Conservation (phyloP, 2,797 vertebrate genomes). For the Thalassophryne amazonica region DNA sequence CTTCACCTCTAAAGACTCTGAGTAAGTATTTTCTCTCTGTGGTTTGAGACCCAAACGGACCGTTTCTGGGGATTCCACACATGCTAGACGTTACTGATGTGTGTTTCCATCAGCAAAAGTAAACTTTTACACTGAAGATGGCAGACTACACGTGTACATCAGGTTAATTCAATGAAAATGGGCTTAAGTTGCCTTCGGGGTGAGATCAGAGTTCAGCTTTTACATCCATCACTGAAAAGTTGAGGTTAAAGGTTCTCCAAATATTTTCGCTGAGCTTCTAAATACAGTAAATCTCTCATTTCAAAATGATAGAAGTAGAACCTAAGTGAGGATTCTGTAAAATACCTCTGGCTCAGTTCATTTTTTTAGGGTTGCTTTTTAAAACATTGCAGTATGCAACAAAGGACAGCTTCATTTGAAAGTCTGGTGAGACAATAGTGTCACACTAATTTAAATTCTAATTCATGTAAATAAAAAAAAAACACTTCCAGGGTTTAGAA, state of each 20-base stretch:
- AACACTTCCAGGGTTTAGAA: too few species aligned
- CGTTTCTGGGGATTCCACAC: conserved; percentile 19
- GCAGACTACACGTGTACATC: conserved; percentile 13
- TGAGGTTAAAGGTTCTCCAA: conserved; percentile 48
- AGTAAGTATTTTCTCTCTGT: conserved; percentile 26
- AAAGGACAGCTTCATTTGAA: too few species aligned
- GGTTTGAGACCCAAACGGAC: conserved; percentile 43
- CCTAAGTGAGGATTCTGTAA: neutral
- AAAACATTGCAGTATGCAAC: too few species aligned
- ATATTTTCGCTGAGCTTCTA: conserved; percentile 20
- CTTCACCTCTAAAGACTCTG: conserved; percentile 39
- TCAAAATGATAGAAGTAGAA: neutral
- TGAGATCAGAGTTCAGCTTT: conserved; percentile 8
- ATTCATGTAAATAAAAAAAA: too few species aligned
- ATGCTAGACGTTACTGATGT: conserved; percentile 31
- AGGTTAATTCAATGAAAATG: conserved; percentile 49
- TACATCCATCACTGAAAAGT: neutral
- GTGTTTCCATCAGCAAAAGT: conserved; percentile 29
- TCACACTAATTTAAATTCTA: too few species aligned
- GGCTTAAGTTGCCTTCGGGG: conserved; percentile 26
- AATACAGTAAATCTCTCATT: conserved; percentile 28
- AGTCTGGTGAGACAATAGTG: too few species aligned
- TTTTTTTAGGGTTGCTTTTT: too few species aligned
- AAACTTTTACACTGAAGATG: conserved; percentile 4
- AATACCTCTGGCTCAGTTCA: too few species aligned